phyloP scores from a whole-genome alignment of 2,113 vertebrate species.

The Archocentrus centrarchus region DNA sequence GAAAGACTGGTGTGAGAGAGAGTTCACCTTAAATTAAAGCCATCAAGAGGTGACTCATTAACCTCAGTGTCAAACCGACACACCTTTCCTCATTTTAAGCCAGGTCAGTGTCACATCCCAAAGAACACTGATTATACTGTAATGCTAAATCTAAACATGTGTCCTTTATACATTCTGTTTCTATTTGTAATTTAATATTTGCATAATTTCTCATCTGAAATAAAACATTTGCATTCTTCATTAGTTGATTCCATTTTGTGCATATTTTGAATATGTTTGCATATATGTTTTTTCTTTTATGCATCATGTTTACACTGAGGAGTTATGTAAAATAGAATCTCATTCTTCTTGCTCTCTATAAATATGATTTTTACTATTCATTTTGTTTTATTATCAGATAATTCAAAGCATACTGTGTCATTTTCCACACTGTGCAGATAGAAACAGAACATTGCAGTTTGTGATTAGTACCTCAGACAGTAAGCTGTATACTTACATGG shows the following conservation, averaged over 20 bases:
- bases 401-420: not conserved
- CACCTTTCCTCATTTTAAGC: not conserved
- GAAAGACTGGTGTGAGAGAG: not conserved
- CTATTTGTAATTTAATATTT: slow-evolving; percentile 9
- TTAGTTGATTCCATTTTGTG: not conserved
- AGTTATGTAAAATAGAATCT: not conserved
- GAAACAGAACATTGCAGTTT: not conserved
- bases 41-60: not conserved
- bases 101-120: not conserved
- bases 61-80: not conserved
- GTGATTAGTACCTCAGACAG: not conserved
- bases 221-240: slow-evolving; percentile 22
- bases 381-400: not conserved
- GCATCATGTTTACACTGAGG: slow-evolving; percentile 6
- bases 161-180: slow-evolving; percentile 26
- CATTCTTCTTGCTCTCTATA: not conserved
- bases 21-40: not conserved
- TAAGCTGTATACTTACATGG: not conserved
- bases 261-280: not conserved
- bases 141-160: not conserved
- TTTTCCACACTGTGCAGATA: not conserved
- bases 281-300: not conserved
- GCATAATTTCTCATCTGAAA: slow-evolving; percentile 21
- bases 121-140: not conserved
- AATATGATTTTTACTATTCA: not conserved